These are phyloP conservation scores for Dione juno DNA, from an alignment of 2,888 invertebrate genomes.

Conservation along the genomic window DNA sequence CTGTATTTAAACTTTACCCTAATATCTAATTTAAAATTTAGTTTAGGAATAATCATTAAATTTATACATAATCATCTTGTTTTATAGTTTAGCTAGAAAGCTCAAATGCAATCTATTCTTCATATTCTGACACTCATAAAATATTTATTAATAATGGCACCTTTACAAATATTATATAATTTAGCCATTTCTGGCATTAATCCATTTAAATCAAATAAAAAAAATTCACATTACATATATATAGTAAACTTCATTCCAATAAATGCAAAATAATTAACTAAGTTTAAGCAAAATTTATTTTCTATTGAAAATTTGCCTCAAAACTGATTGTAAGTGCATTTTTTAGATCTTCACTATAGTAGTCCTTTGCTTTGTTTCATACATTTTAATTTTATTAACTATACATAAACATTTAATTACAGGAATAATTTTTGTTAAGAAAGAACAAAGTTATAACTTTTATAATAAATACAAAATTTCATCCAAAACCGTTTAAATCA, in stretches of 20 bases:
- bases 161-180: neutral
- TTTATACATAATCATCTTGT: neutral
- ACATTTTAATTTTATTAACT: too few species aligned
- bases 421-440: neutral
- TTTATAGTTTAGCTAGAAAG: neutral
- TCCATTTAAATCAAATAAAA: neutral
- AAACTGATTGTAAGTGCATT: neutral
- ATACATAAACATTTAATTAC: neutral
- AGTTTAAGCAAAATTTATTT: neutral
- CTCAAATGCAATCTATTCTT: neutral
- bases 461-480: neutral
- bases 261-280: neutral
- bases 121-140: neutral
- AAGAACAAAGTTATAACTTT: neutral
- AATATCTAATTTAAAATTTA: slow-evolving; percentile 62
- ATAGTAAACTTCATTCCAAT: neutral
- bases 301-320: neutral
- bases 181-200: neutral
- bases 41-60: slow-evolving; percentile 44
- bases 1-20: slow-evolving; percentile 55
- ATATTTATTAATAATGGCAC: slow-evolving; percentile 4
- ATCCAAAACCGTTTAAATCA: slow-evolving; percentile 1
- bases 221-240: neutral
- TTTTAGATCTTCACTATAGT: neutral
- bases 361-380: too few species aligned